Evolutionary conservation across 2,888 invertebrate species (phyloP), one percentile per base, ranked within the genome.

Genomic region (Hetaerina titia): DNA sequence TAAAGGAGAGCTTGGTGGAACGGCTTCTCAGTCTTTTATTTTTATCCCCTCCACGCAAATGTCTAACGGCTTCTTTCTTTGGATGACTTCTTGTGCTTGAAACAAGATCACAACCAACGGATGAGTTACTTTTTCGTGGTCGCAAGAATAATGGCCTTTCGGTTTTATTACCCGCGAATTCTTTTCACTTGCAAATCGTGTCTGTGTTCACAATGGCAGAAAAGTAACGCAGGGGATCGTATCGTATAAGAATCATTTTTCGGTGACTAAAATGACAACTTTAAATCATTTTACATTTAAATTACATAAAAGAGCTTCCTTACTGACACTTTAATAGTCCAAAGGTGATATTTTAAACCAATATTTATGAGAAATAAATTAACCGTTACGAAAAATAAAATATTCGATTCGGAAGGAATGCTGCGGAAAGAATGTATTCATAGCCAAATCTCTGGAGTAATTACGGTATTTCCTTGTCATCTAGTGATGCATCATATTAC

Each of bases 81-180:
- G 92, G 19, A 13, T 64, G 69, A 5, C 57, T 15, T 22, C 89
- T 58, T n/a, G 69, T 56, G 64, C 45, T 31, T n/a, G 81, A 81
- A 56, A 69, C 11, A 92, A 63, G 90, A 74, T 92, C 92, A 69
- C 69, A 69, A 19, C 45, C n/a, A 74, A 74, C 56, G 92, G 69
- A n/a, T 92, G 56, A 74, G 69, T 69, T 69, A 15, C 56, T 56
- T n/a, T 92, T 64, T 69, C 81, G 25, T 15, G 56, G 69, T 13
- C 11, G 56, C 22, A 69, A 92, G 45, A 69, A 92, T 69, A 25
- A 56, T 13, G 22, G 69, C 25, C n/a, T 63, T 60, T 64, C 22
- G 90, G 92, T 64, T 92, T 92, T 92, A 92, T 92, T 56, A 69
- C n/a, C 64, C 92, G 22, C 56, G 31, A 7, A 81, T 81, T 31